These are phyloP conservation scores for Fragariocoptes setiger DNA, from an alignment of 1,140 invertebrate genomes.

Conservation along the genomic window DNA sequence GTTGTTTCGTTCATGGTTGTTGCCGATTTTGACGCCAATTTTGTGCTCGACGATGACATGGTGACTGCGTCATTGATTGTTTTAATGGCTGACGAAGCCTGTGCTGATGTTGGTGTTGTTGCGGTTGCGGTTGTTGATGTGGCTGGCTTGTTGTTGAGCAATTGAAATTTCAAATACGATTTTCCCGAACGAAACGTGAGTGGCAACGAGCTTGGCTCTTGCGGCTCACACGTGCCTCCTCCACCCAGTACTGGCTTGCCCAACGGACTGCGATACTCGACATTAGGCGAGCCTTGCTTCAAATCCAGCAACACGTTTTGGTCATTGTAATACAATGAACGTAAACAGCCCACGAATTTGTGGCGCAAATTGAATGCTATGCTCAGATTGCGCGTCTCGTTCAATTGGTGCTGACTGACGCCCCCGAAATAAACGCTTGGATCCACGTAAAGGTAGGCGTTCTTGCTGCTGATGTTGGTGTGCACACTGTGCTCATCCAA, in stretches of 20 bases:
- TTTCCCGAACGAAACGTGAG: slow-evolving; percentile 2
- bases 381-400: background rate
- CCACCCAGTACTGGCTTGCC: slow-evolving; percentile 44
- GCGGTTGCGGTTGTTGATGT: too few relatives aligned
- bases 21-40: too few relatives aligned
- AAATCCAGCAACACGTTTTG: slow-evolving; percentile 59
- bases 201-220: background rate
- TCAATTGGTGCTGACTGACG: background rate
- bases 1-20: too few relatives aligned
- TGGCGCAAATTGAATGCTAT: slow-evolving; percentile 13
- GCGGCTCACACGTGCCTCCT: background rate
- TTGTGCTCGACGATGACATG: too few relatives aligned
- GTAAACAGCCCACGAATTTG: slow-evolving; percentile 42
- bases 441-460: slow-evolving; percentile 52
- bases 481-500: slow-evolving; percentile 22
- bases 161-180: slow-evolving; percentile 1
- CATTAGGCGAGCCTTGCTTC: slow-evolving; percentile 25
- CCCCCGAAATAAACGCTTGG: slow-evolving; percentile 24
- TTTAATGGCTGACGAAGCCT: too few relatives aligned
- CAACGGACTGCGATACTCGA: slow-evolving; percentile 30
- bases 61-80: too few relatives aligned
- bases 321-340: slow-evolving; percentile 70
- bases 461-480: slow-evolving; percentile 30
- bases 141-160: background rate
- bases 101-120: too few relatives aligned